phyloP scores from a whole-genome alignment of 1,140 invertebrate genomes.

The Camponotus pennsylvanicus region DNA sequence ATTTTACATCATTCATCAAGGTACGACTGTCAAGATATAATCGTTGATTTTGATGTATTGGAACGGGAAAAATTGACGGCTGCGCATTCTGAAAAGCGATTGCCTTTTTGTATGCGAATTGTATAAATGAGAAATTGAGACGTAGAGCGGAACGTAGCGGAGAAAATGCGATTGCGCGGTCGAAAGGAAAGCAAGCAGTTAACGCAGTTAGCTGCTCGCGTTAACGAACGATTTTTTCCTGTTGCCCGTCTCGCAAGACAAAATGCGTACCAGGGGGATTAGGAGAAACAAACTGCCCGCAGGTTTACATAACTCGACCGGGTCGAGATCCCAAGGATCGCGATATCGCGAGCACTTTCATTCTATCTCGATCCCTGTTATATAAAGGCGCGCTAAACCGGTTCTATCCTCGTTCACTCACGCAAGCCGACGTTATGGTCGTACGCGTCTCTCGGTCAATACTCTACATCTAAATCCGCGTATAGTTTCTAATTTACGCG shows the following conservation, averaged over 20 bases:
- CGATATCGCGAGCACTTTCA: constrained; percentile 14
- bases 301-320: constrained; percentile 17
- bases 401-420: constrained; percentile 6
- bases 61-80: constrained; percentile 11
- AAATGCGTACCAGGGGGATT: not conserved
- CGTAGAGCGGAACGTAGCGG: not conserved
- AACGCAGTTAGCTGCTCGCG: not conserved
- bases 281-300: constrained; percentile 16
- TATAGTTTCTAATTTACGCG: not conserved
- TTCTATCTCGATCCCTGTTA: constrained; percentile 12
- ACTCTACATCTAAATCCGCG: not conserved
- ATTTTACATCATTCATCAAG: constrained; percentile 33
- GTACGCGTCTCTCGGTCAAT: too few species aligned
- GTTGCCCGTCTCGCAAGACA: not conserved
- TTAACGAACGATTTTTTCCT: not conserved
- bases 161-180: not conserved
- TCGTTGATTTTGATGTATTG: constrained; percentile 42
- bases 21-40: constrained; percentile 17
- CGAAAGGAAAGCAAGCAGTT: constrained; percentile 1
- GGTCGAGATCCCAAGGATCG: not conserved
- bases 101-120: not conserved
- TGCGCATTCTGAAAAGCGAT: not conserved
- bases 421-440: not conserved
- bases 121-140: constrained; percentile 11
- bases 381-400: constrained; percentile 11